phyloP scores from a whole-genome alignment of 2,888 invertebrate species.

The Leuctra nigra region DNA sequence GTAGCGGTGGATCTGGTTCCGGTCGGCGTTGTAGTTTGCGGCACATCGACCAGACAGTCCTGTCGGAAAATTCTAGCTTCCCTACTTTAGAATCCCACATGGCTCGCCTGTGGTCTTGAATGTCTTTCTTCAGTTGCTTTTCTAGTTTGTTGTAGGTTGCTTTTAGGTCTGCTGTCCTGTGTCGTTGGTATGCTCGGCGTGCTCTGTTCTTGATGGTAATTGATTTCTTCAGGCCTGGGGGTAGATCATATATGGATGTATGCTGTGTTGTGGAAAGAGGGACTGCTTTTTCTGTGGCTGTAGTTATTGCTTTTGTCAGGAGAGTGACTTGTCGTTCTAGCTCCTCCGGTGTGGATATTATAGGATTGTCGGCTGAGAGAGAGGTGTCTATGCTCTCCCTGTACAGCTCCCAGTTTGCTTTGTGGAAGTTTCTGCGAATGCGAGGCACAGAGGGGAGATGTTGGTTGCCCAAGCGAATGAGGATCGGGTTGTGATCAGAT shows the following conservation, averaged over 20 bases:
- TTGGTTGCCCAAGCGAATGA: background rate
- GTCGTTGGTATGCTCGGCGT: background rate
- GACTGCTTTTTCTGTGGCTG: background rate
- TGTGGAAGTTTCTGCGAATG: background rate
- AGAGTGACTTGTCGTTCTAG: background rate
- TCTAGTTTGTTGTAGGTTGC: background rate
- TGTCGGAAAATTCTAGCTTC: background rate
- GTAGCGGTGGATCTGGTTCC: background rate
- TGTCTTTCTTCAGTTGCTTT: background rate
- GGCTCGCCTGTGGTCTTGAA: background rate
- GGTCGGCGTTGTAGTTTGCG: background rate
- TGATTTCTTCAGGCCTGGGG: background rate
- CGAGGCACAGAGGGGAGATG: background rate
- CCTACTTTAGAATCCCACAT: background rate
- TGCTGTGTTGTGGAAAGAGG: background rate
- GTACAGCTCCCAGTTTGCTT: background rate
- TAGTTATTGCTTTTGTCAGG: background rate
- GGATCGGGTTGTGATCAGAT: background rate
- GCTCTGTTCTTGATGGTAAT: background rate
- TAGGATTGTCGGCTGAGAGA: background rate
- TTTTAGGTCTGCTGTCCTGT: background rate
- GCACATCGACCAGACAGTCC: background rate
- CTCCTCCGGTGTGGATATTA: background rate
- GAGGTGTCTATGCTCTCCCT: background rate
- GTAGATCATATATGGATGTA: background rate